Evolutionary conservation across 2,113 vertebrate genomes (phyloP), one percentile per base, ranked within the genome.

Genomic region (Odontesthes bonariensis): DNA sequence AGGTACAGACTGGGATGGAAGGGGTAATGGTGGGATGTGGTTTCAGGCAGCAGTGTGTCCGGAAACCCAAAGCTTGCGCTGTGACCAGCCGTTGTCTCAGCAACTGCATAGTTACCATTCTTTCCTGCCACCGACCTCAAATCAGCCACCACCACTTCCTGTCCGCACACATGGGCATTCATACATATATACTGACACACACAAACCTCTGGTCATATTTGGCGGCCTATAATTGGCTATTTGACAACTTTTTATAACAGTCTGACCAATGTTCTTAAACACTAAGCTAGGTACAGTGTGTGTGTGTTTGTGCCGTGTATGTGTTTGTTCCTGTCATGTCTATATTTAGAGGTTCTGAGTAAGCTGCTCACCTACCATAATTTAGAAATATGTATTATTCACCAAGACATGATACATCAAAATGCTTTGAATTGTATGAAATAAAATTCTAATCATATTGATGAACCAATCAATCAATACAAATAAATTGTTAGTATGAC

Each of bases 91-190:
- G 63, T 81, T 72, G 86, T 92, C 92, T 86, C 86, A 90, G 91
- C 84, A 92, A 89, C 89, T 90, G 86, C 93, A 94, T 93, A 94
- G 88, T 79, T 94, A 83, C 93, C 88, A 94, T 95, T 94, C 93
- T 87, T 92, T 93, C 89, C 92, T 91, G 86, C 88, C 89, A 77
- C 91, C 83, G 89, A 94, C 93, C 93, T 91, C 94, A 94, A 85
- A 90, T 87, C 82, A 90, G 80, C 85, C 79, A 89, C 84, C 85
- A 79, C 92, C 91, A 93, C 88, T 93, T 94, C 92, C 90, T 92
- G 89, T 93, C 90, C 81, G 81, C 76, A 81, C 70, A 54, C 70
- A 89, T 10, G 38, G 51, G 57, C 86, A 87, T 55, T 32, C 73
- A 79, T 59, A 79, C 60, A 75, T 59, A 84, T 69, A 81, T 19